A percentile compares a stretch with the other conserved stretches of the same genome.
These are phyloP conservation scores for Zaprionus bogoriensis DNA, from an alignment of 2,888 invertebrate species.

Conservation along the genomic window DNA sequence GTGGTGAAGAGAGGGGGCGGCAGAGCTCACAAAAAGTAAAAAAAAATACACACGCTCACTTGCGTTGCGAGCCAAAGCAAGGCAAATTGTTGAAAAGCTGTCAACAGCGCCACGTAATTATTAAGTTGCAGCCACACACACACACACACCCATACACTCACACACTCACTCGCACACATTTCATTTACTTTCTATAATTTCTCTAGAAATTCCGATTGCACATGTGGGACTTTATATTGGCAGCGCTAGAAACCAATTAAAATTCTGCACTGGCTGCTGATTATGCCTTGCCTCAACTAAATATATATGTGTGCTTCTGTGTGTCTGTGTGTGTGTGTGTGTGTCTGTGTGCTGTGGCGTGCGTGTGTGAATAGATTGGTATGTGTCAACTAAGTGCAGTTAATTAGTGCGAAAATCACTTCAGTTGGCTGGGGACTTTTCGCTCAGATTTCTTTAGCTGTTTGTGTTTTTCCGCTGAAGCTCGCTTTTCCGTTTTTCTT, in stretches of 20 bases:
- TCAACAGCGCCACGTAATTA: conserved; percentile 65
- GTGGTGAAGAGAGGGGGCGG: not conserved
- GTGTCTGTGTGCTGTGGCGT: not conserved
- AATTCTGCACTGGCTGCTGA: conserved; percentile 70
- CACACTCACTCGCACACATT: conserved; percentile 28
- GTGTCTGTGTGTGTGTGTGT: not conserved
- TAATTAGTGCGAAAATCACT: conserved; percentile 77
- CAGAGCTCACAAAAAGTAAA: conserved; percentile 19
- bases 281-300: conserved; percentile 39
- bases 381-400: conserved; percentile 77
- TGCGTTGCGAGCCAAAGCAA: not conserved
- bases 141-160: not conserved
- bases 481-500: conserved; percentile 48
- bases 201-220: conserved; percentile 74
- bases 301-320: not conserved
- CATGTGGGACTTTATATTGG: conserved; percentile 76
- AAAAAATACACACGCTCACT: not conserved
- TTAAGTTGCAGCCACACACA: conserved; percentile 42
- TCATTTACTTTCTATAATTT: conserved; percentile 76
- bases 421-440: conserved; percentile 71
- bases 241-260: conserved; percentile 72
- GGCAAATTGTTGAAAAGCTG: conserved; percentile 39
- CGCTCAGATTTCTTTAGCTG: conserved; percentile 64
- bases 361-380: conserved; percentile 69
- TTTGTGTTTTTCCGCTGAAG: conserved; percentile 46